Evolutionary conservation across 2,888 invertebrate genomes (phyloP).

Genomic region (Dryomyza anilis): DNA sequence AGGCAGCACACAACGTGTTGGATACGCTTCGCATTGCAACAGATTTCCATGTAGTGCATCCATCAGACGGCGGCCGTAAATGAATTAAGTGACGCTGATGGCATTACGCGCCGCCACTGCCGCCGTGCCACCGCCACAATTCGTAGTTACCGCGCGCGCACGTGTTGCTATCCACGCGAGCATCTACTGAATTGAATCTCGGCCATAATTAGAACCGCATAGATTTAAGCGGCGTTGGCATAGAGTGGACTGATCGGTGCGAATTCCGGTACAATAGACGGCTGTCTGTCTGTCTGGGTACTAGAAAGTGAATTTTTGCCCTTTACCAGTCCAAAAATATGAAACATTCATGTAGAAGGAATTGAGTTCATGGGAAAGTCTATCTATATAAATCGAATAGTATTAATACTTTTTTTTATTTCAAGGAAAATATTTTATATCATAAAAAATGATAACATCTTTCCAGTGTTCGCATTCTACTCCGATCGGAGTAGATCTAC

Average conservation of each 20-base stretch:
- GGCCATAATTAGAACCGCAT: conserved; percentile 25
- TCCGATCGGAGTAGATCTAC: no score
- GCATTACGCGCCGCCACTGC: conserved; percentile 29
- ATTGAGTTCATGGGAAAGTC: no score
- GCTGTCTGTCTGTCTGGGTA: no score
- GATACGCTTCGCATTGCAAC: conserved; percentile 43
- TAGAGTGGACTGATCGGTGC: background rate
- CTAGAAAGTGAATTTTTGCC: no score
- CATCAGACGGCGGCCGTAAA: conserved; percentile 21
- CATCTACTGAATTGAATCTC: conserved; percentile 27
- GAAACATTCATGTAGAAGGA: no score
- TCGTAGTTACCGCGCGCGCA: conserved; percentile 28
- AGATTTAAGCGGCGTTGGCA: background rate
- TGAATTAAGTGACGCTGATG: conserved; percentile 40
- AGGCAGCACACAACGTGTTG: conserved; percentile 43
- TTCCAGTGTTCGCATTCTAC: no score
- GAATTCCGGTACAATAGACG: no score
- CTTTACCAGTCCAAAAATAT: no score
- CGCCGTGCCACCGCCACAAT: background rate
- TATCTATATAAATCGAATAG: no score
- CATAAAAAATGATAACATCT: no score
- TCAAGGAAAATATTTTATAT: no score
- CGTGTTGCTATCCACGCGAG: conserved; percentile 34
- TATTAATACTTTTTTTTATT: no score
- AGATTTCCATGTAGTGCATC: background rate